Evolutionary conservation across 2,797 vertebrate species (phyloP).

Genomic region (Lutjanus campechanus): DNA sequence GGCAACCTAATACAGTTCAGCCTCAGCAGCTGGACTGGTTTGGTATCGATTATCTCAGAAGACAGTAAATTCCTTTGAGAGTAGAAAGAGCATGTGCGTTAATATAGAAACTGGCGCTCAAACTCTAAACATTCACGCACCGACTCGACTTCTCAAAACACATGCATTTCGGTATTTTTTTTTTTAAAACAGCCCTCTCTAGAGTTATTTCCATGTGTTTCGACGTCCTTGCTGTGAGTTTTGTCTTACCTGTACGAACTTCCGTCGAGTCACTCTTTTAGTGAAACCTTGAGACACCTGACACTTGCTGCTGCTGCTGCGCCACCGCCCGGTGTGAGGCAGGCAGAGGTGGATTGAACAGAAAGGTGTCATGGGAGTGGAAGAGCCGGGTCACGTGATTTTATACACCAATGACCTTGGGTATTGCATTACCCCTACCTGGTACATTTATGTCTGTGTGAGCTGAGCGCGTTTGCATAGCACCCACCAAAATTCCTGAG

Average conservation of each 20-base stretch:
- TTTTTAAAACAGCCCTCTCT: not conserved
- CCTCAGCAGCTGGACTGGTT: slow-evolving; percentile 31
- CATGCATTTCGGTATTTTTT: not conserved
- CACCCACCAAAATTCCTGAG: slow-evolving; percentile 28
- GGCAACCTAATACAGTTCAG: not conserved
- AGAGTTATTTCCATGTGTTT: not conserved
- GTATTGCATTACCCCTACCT: slow-evolving; percentile 69
- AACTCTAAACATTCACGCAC: not conserved
- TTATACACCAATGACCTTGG: slow-evolving; percentile 68
- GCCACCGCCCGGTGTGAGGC: slow-evolving; percentile 59
- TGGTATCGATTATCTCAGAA: slow-evolving; percentile 17
- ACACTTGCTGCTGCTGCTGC: slow-evolving; percentile 58
- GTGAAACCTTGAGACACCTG: slow-evolving; percentile 78
- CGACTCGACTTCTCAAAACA: not conserved
- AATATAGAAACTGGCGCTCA: not conserved
- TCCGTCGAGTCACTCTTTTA: slow-evolving; percentile 58
- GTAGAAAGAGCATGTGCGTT: not conserved
- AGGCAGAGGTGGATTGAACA: slow-evolving; percentile 42
- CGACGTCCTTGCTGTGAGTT: not conserved
- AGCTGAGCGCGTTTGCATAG: too few relatives aligned
- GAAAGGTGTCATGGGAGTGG: slow-evolving; percentile 71
- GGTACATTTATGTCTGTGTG: not conserved
- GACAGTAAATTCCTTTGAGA: slow-evolving; percentile 7
- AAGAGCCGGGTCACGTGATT: slow-evolving; percentile 71
- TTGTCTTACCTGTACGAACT: slow-evolving; percentile 77